Evolutionary conservation across 1,140 invertebrate genomes (phyloP).

Genomic region (Tetragonula clypearis): DNA sequence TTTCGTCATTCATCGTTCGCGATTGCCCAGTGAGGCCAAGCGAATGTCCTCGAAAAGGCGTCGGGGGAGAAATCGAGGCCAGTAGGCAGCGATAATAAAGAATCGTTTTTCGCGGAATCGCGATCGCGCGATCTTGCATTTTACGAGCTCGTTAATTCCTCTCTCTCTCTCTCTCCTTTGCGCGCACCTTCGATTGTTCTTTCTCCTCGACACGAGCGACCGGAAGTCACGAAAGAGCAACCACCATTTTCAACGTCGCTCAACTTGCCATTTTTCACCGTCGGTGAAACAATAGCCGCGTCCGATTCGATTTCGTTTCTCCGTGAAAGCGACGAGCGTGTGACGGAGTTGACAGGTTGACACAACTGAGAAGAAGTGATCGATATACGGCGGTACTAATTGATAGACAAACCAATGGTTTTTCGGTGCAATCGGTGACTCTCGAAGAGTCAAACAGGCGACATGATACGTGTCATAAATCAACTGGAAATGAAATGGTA

Average conservation of each 20-base stretch:
- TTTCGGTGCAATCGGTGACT: too few species aligned
- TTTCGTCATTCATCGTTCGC: not conserved
- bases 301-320: too few species aligned
- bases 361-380: too few species aligned
- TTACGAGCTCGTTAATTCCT: conserved; percentile 53
- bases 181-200: not conserved
- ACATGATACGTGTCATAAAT: too few species aligned
- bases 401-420: too few species aligned
- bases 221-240: not conserved
- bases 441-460: too few species aligned
- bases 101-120: conserved; percentile 35
- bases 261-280: not conserved
- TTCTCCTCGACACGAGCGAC: too few species aligned
- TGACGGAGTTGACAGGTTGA: too few species aligned
- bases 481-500: too few species aligned
- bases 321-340: too few species aligned
- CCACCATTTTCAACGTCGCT: not conserved
- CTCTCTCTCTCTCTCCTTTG: conserved; percentile 10
- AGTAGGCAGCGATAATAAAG: conserved; percentile 46
- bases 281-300: too few species aligned
- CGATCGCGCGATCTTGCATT: not conserved
- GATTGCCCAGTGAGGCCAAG: not conserved
- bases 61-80: conserved; percentile 7
- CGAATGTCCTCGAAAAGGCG: not conserved
- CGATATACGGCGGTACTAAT: too few species aligned